These are phyloP conservation scores for Procambarus virginalis DNA, from an alignment of 1,140 invertebrate species.

Conservation along the genomic window DNA sequence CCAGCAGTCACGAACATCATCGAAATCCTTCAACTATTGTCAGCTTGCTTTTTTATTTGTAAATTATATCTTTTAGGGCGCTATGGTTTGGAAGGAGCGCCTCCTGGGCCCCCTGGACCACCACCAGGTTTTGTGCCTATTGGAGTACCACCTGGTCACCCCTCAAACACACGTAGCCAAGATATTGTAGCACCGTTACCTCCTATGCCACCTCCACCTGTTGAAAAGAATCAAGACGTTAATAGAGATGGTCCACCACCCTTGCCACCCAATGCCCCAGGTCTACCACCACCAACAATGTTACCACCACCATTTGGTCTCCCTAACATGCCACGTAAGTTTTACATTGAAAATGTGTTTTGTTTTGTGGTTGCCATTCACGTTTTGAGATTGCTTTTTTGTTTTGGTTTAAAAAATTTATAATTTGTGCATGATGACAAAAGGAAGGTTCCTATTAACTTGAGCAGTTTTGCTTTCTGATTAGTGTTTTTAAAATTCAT, in stretches of 20 bases:
- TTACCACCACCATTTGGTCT: constrained; percentile 77
- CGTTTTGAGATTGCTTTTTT: no score
- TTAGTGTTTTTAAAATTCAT: no score
- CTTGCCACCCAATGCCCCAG: constrained; percentile 50
- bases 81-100: constrained; percentile 72
- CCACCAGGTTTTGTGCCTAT: constrained; percentile 73
- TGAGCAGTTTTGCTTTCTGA: no score
- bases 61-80: constrained; percentile 22
- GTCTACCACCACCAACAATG: constrained; percentile 69
- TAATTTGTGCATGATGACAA: no score
- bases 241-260: constrained; percentile 48
- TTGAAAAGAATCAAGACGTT: constrained; percentile 47
- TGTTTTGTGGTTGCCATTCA: neutral
- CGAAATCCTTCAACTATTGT: neutral
- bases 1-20: no score
- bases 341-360: neutral
- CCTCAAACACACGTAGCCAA: constrained; percentile 68
- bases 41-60: neutral
- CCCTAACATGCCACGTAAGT: constrained; percentile 75
- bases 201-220: constrained; percentile 77
- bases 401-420: no score
- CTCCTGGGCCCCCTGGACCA: constrained; percentile 73
- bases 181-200: constrained; percentile 74
- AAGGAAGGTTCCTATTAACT: no score
- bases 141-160: constrained; percentile 81